These are phyloP conservation scores for Leptopilina boulardi DNA, from an alignment of 1,140 invertebrate genomes.

Conservation along the genomic window DNA sequence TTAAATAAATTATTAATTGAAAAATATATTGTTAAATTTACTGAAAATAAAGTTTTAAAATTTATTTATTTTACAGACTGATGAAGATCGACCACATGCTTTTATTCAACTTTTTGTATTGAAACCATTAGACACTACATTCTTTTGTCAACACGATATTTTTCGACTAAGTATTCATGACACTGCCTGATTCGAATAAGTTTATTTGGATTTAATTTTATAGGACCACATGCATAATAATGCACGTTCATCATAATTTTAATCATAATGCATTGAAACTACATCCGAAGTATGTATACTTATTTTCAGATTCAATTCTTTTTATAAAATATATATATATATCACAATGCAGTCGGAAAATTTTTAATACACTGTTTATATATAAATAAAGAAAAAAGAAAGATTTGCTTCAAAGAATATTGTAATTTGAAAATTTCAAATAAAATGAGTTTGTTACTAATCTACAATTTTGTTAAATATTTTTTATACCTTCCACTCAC, in stretches of 20 bases:
- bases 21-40: not conserved
- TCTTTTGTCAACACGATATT: constrained; percentile 94
- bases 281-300: not conserved
- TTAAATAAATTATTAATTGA: too few species aligned
- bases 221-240: too few species aligned
- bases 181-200: constrained; percentile 78
- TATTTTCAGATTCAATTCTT: not conserved
- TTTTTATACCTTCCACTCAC: too few species aligned
- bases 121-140: constrained; percentile 88
- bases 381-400: too few species aligned
- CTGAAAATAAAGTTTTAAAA: constrained; percentile 6
- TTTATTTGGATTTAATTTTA: not conserved
- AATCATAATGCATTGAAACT: not conserved
- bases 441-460: not conserved
- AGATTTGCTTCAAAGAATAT: constrained; percentile 10
- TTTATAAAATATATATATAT: too few species aligned
- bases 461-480: not conserved
- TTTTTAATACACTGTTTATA: constrained; percentile 1
- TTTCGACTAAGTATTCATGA: constrained; percentile 94
- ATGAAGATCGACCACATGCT: constrained; percentile 94
- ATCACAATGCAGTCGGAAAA: not conserved
- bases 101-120: constrained; percentile 94
- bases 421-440: constrained; percentile 11
- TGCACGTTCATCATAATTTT: too few species aligned
- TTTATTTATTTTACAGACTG: constrained; percentile 86